Conservation (phyloP, 2,797 vertebrate genomes). For the Phylloscopus collybita region DNA sequence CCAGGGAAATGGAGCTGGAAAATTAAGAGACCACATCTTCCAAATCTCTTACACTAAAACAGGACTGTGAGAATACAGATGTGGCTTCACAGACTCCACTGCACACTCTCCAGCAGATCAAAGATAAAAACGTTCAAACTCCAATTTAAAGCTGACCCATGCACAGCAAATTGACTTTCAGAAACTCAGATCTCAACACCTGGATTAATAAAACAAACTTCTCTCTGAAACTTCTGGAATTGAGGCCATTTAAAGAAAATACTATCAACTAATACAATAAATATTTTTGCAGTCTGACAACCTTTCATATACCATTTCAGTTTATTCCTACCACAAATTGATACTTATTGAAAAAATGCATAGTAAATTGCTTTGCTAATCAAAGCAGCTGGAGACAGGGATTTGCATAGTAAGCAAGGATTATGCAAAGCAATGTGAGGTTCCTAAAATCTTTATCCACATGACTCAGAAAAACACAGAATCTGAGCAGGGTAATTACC, state of each 20-base stretch:
- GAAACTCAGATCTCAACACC: not conserved
- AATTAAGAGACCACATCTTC: not conserved
- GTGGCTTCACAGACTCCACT: not conserved
- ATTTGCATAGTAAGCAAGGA: constrained; percentile 54
- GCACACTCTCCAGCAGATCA: not conserved
- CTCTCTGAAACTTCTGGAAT: not conserved
- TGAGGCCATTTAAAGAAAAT: not conserved
- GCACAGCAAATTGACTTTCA: not conserved
- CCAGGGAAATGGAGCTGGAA: not conserved
- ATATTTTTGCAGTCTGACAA: not conserved
- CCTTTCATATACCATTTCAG: not conserved
- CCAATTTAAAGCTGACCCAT: not conserved
- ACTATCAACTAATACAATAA: not conserved
- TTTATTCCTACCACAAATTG: constrained; percentile 35
- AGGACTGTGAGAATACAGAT: not conserved
- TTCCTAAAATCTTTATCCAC: constrained; percentile 57
- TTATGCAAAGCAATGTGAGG: constrained; percentile 59
- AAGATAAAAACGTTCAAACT: not conserved
- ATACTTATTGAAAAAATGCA: constrained; percentile 32
- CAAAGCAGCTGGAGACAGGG: constrained; percentile 25
- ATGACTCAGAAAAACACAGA: constrained; percentile 10
- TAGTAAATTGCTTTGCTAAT: constrained; percentile 44
- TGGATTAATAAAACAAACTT: not conserved
- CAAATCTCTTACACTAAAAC: not conserved
- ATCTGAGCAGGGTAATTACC: constrained; percentile 48